Evolutionary conservation across 2,888 invertebrate genomes (phyloP).

Genomic region (Agrochola lychnidis): DNA sequence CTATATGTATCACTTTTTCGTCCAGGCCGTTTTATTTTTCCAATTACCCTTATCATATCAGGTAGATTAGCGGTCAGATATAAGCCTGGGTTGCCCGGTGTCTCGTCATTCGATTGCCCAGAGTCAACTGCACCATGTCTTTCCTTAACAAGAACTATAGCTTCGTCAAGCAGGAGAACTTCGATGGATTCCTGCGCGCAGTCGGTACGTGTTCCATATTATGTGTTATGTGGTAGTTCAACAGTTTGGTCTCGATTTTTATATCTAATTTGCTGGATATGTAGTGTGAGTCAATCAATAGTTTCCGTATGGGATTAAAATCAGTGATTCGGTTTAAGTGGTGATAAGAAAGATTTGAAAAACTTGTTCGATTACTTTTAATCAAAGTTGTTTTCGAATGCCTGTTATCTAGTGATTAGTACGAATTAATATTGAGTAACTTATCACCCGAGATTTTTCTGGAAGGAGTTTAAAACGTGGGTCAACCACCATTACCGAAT

Average conservation of each 20-base stretch:
- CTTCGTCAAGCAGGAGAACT: slow-evolving; percentile 70
- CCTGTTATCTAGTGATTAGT: slow-evolving; percentile 1
- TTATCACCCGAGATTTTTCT: background rate
- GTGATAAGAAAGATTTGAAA: slow-evolving; percentile 12
- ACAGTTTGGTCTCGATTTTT: slow-evolving; percentile 5
- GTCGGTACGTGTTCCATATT: slow-evolving; percentile 62
- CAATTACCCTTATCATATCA: slow-evolving; percentile 35
- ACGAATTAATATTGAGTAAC: background rate
- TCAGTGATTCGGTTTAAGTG: slow-evolving; percentile 31
- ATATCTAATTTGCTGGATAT: background rate
- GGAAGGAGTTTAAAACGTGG: background rate
- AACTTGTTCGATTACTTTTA: slow-evolving; percentile 1
- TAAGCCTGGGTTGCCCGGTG: slow-evolving; percentile 11
- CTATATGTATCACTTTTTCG: background rate
- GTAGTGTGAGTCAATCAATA: background rate
- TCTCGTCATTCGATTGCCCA: slow-evolving; percentile 21
- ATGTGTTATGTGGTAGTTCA: background rate
- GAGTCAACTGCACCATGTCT: slow-evolving; percentile 31
- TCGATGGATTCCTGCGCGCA: slow-evolving; percentile 69
- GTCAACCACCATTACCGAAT: background rate
- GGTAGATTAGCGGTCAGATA: slow-evolving; percentile 40
- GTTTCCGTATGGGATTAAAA: slow-evolving; percentile 31
- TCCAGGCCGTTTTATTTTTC: background rate
- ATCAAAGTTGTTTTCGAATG: slow-evolving; percentile 1
- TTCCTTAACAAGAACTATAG: slow-evolving; percentile 41